A percentile compares a stretch with the other conserved stretches of the same genome.
Conservation (phyloP, 2,113 vertebrate genomes). For the Plotosus lineatus region DNA sequence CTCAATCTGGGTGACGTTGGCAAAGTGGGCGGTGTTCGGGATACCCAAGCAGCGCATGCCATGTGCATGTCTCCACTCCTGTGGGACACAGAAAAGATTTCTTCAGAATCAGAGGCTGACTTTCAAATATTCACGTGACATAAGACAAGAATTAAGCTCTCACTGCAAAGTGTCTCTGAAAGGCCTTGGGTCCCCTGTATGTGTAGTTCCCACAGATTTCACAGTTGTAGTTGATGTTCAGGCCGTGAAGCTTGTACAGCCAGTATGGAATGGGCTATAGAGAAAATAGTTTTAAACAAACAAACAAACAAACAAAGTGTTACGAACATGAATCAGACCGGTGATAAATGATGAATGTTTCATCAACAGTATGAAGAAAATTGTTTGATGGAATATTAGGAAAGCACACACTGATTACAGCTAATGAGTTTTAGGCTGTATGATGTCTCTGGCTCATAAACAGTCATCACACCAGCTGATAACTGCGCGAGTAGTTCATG, state of each 20-base stretch:
- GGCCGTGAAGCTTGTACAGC: conserved; percentile 93
- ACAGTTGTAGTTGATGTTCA: conserved; percentile 99
- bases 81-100: background rate
- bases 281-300: conserved; percentile 10
- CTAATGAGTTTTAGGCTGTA: no score
- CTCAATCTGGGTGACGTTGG: conserved; percentile 98
- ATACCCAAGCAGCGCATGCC: conserved; percentile 97
- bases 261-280: conserved; percentile 94
- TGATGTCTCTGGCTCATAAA: no score
- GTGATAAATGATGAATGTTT: no score
- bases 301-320: background rate
- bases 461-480: no score
- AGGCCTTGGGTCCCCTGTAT: conserved; percentile 95
- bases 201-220: conserved; percentile 99
- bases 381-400: no score
- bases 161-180: conserved; percentile 91
- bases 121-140: background rate
- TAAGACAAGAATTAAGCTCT: conserved; percentile 47
- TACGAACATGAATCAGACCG: no score
- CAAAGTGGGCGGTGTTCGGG: conserved; percentile 96
- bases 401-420: no score
- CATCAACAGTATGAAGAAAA: no score
- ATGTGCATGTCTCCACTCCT: conserved; percentile 98
- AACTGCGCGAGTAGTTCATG: no score
- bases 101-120: no score